Percentiles rank a stretch among this genome's conserved stretches.
These are phyloP conservation scores for Crax fasciolata DNA, from an alignment of 2,797 vertebrate genomes.

Conservation along the genomic window DNA sequence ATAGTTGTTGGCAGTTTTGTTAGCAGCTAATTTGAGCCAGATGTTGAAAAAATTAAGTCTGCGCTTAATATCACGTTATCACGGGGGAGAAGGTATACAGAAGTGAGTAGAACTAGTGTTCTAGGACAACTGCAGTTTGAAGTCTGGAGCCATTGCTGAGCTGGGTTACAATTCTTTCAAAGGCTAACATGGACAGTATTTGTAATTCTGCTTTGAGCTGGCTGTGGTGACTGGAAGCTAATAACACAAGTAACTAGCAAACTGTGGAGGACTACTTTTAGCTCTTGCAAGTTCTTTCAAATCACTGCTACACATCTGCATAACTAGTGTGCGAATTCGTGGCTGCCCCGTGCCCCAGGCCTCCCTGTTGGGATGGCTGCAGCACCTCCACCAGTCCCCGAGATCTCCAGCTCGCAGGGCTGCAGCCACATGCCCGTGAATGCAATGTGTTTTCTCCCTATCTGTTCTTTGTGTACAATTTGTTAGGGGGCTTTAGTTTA, in stretches of 20 bases:
- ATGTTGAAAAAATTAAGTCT: conserved; percentile 65
- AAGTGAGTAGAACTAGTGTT: conserved; percentile 34
- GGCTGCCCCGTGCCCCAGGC: not conserved
- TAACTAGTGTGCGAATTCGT: not conserved
- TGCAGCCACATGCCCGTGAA: conserved; percentile 46
- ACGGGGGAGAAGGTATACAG: conserved; percentile 30
- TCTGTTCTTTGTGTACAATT: conserved; percentile 61
- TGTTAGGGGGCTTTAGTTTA: conserved; percentile 75
- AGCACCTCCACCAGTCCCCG: not conserved
- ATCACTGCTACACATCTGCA: not conserved
- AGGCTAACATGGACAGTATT: conserved; percentile 10
- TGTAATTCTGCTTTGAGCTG: conserved; percentile 39
- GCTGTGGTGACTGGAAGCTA: conserved; percentile 16
- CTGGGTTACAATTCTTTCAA: conserved; percentile 3
- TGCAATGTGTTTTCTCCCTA: conserved; percentile 48
- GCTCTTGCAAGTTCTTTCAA: not conserved
- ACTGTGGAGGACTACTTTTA: not conserved
- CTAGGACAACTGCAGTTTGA: conserved; percentile 41
- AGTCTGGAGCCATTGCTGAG: conserved; percentile 18
- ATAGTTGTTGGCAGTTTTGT: conserved; percentile 77
- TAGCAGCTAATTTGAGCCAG: conserved; percentile 68
- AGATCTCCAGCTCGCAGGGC: not conserved
- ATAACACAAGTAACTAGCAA: conserved; percentile 10
- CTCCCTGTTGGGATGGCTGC: conserved; percentile 9
- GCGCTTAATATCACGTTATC: conserved; percentile 55